Percentiles rank a stretch among this genome's conserved stretches.
Conservation (phyloP, 2,888 invertebrate genomes). For the Leucophenga montana region DNA sequence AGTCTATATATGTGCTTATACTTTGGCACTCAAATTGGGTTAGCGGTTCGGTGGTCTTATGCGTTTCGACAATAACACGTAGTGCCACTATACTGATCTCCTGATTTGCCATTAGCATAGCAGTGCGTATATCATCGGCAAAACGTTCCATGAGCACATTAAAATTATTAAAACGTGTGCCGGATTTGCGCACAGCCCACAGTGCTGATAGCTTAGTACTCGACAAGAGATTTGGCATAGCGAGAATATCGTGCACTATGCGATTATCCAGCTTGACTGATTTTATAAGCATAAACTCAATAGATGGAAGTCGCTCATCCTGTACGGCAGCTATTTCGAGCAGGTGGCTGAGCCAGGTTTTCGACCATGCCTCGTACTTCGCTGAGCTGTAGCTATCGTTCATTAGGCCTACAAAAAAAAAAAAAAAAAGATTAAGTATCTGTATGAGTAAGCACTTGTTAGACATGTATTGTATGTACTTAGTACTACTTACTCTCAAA, state of each 20-base stretch:
- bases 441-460: too few relatives aligned
- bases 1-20: background rate
- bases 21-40: conserved; percentile 74
- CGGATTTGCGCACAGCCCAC: conserved; percentile 73
- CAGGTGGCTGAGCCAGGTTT: conserved; percentile 74
- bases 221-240: conserved; percentile 48
- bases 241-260: conserved; percentile 56
- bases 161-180: conserved; percentile 55
- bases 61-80: conserved; percentile 81
- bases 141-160: conserved; percentile 74
- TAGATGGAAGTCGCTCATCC: conserved; percentile 52
- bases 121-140: conserved; percentile 74
- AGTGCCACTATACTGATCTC: conserved; percentile 74
- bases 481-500: conserved; percentile 74
- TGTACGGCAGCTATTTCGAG: conserved; percentile 50
- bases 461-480: background rate
- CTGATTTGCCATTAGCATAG: conserved; percentile 75
- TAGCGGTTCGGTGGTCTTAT: conserved; percentile 82
- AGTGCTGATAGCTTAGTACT: conserved; percentile 71
- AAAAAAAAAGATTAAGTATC: background rate
- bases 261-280: conserved; percentile 64
- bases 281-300: conserved; percentile 65
- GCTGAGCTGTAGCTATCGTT: background rate
- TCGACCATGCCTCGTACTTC: conserved; percentile 47
- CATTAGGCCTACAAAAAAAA: background rate